Evolutionary conservation across 2,888 invertebrate species (phyloP).

Genomic region (Adelognathus sp.): DNA sequence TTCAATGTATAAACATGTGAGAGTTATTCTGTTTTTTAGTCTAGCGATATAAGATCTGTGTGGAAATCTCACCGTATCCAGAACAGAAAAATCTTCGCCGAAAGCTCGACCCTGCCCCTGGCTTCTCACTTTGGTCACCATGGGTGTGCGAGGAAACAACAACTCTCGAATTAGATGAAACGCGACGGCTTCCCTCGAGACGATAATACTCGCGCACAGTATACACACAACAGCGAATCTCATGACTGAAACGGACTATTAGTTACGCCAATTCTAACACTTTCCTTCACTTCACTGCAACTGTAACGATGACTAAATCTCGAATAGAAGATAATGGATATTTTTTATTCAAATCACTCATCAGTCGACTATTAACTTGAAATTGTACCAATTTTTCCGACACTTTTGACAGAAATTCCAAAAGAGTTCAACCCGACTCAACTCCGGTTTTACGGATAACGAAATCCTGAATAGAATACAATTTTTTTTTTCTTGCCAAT

Average conservation of each 20-base stretch:
- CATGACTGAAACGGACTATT: slow-evolving; percentile 15
- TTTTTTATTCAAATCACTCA: no score
- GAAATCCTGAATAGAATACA: no score
- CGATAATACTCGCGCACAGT: not conserved
- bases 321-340: no score
- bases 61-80: slow-evolving; percentile 47
- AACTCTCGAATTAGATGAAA: slow-evolving; percentile 14
- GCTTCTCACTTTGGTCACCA: slow-evolving; percentile 11
- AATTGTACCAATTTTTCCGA: no score
- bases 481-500: no score
- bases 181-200: not conserved
- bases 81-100: slow-evolving; percentile 2
- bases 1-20: no score
- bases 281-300: not conserved
- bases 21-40: no score
- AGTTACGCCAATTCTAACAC: not conserved
- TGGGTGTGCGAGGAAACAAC: slow-evolving; percentile 30
- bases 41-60: no score
- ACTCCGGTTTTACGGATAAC: no score
- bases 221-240: not conserved
- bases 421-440: no score
- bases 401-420: no score
- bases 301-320: not conserved
- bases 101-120: not conserved
- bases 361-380: no score